Percentiles rank a stretch among this genome's conserved stretches.
Evolutionary conservation across 2,797 vertebrate genomes (phyloP).

Genomic region (Garrulus glandarius): DNA sequence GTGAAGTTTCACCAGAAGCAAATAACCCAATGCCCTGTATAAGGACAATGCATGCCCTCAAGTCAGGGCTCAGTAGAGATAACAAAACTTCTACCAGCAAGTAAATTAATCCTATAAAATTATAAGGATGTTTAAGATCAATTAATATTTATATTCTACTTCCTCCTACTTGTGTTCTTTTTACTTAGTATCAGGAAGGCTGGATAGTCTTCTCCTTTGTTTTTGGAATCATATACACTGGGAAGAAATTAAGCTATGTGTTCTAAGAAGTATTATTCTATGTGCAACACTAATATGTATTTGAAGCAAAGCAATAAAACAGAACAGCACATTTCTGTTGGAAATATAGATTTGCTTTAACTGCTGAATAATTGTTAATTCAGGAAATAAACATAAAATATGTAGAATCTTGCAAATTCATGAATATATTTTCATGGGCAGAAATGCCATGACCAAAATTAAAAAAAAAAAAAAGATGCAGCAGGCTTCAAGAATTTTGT

Average conservation of each 20-base stretch:
- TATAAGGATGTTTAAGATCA: background rate
- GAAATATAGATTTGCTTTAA: background rate
- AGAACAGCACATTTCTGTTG: background rate
- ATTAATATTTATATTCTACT: background rate
- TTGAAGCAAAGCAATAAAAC: background rate
- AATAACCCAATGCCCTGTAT: background rate
- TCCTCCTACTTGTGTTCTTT: background rate
- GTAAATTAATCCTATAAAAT: background rate
- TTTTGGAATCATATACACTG: background rate
- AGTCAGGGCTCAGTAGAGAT: background rate
- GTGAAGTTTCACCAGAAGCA: background rate
- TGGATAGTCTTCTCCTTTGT: background rate
- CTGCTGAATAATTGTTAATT: background rate
- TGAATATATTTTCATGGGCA: background rate
- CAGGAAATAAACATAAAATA: background rate
- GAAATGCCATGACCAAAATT: background rate
- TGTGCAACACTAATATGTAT: background rate
- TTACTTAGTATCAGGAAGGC: background rate
- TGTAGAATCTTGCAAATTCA: background rate
- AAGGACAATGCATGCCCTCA: background rate
- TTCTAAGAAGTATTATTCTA: background rate
- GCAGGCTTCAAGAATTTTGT: background rate
- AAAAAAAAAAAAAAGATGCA: background rate
- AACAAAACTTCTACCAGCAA: background rate
- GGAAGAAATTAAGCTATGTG: background rate